A percentile compares a stretch with the other conserved stretches of the same genome.
phyloP scores from a whole-genome alignment of 2,797 vertebrate genomes.

The Pteronotus mesoamericanus region DNA sequence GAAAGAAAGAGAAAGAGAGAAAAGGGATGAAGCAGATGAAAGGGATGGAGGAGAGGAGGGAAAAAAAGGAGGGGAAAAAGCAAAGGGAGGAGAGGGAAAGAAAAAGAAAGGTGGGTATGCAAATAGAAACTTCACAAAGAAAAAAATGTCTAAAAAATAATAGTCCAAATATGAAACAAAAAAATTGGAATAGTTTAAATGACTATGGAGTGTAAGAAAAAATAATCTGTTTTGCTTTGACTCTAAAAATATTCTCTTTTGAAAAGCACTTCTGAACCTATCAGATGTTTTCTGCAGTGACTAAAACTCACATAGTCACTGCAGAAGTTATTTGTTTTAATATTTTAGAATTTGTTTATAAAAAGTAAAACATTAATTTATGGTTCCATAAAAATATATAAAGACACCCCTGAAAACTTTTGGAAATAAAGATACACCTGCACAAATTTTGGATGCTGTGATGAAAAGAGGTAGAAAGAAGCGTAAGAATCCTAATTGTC shows the following conservation, averaged over 20 bases:
- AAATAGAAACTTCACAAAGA: neutral
- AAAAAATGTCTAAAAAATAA: neutral
- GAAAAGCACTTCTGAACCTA: neutral
- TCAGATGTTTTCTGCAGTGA: neutral
- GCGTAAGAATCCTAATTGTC: neutral
- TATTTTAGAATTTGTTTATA: neutral
- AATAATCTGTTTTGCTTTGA: neutral
- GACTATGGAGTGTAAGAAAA: neutral
- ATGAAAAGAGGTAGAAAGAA: neutral
- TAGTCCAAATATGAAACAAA: neutral
- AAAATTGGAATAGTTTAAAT: neutral
- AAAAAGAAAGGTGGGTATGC: neutral
- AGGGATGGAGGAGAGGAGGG: neutral
- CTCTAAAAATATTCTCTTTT: neutral
- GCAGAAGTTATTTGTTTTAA: neutral
- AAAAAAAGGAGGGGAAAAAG: neutral
- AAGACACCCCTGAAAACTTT: neutral
- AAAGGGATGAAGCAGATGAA: neutral
- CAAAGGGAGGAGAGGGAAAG: neutral
- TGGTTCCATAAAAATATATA: neutral
- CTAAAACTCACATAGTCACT: neutral
- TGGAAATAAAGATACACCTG: neutral
- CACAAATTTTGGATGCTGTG: neutral
- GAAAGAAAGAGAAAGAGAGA: neutral
- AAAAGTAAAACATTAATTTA: neutral